phyloP scores from a whole-genome alignment of 2,797 vertebrate species.

The Holocentrus rufus region DNA sequence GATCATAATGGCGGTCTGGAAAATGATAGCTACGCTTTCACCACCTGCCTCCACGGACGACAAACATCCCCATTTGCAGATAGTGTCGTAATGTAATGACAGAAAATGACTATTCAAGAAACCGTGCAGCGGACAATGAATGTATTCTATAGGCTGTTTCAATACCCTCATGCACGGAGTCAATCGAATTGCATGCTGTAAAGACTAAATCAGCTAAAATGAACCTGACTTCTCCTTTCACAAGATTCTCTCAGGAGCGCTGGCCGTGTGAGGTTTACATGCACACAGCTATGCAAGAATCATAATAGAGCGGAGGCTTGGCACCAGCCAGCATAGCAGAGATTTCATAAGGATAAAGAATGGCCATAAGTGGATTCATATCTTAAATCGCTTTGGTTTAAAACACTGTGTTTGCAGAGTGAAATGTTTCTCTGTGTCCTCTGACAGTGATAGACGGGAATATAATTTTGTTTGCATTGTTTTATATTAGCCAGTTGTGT shows the following conservation, averaged over 20 bases:
- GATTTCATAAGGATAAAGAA: constrained; percentile 66
- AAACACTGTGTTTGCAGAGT: constrained; percentile 42
- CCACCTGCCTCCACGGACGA: constrained; percentile 52
- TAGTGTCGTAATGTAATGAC: constrained; percentile 50
- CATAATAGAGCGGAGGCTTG: constrained; percentile 58
- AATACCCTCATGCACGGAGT: constrained; percentile 20
- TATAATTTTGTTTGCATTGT: not conserved
- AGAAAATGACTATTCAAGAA: constrained; percentile 53
- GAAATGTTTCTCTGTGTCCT: constrained; percentile 1
- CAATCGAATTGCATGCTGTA: constrained; percentile 39
- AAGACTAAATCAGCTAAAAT: constrained; percentile 43
- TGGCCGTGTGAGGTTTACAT: constrained; percentile 34
- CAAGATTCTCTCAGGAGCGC: constrained; percentile 40
- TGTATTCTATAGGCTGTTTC: constrained; percentile 45
- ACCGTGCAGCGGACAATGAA: constrained; percentile 37
- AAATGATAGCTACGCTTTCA: constrained; percentile 64
- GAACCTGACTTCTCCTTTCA: constrained; percentile 44
- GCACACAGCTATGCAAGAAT: constrained; percentile 52
- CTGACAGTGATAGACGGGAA: not conserved
- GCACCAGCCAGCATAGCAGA: constrained; percentile 38
- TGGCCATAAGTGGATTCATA: constrained; percentile 45
- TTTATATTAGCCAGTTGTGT: not conserved
- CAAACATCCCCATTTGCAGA: constrained; percentile 54
- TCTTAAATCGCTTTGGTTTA: constrained; percentile 36
- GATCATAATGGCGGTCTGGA: constrained; percentile 67